Percentiles rank a stretch among this genome's conserved stretches.
phyloP scores from a whole-genome alignment of 2,888 invertebrate species.

The Bellardia pandia region DNA sequence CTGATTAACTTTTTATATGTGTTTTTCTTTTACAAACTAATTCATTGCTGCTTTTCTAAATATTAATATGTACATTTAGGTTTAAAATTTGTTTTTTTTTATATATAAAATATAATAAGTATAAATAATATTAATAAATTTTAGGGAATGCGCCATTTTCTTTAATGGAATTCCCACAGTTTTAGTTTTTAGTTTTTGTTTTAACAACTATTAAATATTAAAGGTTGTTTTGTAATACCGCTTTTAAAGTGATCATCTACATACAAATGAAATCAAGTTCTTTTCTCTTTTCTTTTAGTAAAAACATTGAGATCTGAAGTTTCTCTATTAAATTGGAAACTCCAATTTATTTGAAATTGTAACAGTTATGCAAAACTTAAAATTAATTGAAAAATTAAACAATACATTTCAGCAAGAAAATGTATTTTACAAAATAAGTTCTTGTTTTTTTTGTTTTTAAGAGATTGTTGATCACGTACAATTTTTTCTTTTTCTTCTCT shows the following conservation, averaged over 20 bases:
- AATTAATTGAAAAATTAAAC: not conserved
- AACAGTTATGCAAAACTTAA: constrained; percentile 45
- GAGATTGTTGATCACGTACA: constrained; percentile 10
- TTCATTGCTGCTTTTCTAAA: constrained; percentile 44
- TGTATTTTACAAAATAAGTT: constrained; percentile 1
- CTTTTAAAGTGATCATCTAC: constrained; percentile 58
- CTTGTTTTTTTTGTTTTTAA: not conserved
- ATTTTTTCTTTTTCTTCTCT: constrained; percentile 36
- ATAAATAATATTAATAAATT: constrained; percentile 41
- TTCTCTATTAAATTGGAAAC: constrained; percentile 1
- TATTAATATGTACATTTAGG: constrained; percentile 12
- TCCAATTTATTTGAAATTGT: constrained; percentile 42
- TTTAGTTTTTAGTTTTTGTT: constrained; percentile 28
- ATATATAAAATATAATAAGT: constrained; percentile 24
- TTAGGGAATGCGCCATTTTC: constrained; percentile 71
- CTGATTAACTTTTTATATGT: not conserved
- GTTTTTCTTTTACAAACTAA: constrained; percentile 30
- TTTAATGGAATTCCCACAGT: constrained; percentile 69
- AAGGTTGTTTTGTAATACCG: constrained; percentile 59
- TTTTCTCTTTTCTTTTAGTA: constrained; percentile 45
- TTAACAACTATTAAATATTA: constrained; percentile 59
- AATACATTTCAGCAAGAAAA: constrained; percentile 17
- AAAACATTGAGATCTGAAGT: constrained; percentile 70
- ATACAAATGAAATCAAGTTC: constrained; percentile 61
- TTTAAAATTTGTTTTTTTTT: constrained; percentile 17